These are phyloP conservation scores for Acropternis orthonyx DNA, from an alignment of 2,797 vertebrate genomes.

Conservation along the genomic window DNA sequence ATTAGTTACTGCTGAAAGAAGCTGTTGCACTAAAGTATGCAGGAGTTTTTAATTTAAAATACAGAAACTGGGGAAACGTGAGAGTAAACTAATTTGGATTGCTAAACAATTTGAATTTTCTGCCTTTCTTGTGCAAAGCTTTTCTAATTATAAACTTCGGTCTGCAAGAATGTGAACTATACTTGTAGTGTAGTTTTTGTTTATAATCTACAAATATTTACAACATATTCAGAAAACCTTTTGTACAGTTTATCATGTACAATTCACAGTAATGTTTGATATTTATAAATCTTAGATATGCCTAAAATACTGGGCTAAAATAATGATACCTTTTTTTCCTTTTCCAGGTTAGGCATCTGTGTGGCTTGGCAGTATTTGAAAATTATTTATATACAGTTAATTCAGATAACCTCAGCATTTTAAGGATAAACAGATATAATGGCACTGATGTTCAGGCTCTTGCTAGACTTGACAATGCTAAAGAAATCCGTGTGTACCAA, in stretches of 20 bases:
- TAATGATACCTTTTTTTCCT: background rate
- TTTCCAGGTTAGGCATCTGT: slow-evolving; percentile 88
- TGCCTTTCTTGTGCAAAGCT: background rate
- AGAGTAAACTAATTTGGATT: background rate
- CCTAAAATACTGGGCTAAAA: background rate
- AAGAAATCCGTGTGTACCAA: slow-evolving; percentile 87
- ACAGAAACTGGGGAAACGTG: background rate
- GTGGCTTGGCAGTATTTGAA: slow-evolving; percentile 91
- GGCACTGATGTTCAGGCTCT: slow-evolving; percentile 82
- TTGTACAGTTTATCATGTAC: background rate
- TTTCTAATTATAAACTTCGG: background rate
- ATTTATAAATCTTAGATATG: background rate
- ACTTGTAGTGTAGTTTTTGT: background rate
- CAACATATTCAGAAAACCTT: background rate
- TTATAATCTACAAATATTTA: background rate
- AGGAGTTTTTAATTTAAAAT: background rate
- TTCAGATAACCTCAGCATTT: slow-evolving; percentile 81
- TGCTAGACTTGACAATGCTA: slow-evolving; percentile 80
- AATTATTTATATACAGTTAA: slow-evolving; percentile 89
- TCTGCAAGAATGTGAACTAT: background rate
- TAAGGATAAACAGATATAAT: slow-evolving; percentile 92
- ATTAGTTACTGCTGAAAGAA: background rate
- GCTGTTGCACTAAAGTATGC: background rate
- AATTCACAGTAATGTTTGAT: background rate
- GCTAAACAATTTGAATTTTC: background rate